Evolutionary conservation across 2,797 vertebrate genomes (phyloP).

Genomic region (Tangara arthus): DNA sequence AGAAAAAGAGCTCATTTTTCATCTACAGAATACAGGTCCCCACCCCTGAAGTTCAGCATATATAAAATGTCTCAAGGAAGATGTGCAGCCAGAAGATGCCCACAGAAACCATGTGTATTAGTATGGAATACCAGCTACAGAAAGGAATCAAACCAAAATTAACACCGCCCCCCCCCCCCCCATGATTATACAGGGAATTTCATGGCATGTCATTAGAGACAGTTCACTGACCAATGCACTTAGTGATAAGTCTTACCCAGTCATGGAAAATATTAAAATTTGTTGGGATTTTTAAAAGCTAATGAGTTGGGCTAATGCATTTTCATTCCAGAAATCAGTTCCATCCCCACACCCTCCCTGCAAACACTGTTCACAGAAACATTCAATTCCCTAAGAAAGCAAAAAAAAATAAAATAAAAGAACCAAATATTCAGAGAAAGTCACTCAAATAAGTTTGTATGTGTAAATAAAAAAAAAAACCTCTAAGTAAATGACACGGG

Average conservation of each 20-base stretch:
- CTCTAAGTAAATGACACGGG: constrained; percentile 99
- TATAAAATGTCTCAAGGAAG: neutral
- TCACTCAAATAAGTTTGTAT: constrained; percentile 71
- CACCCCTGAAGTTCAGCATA: neutral
- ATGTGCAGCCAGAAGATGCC: neutral
- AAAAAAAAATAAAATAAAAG: constrained; percentile 79
- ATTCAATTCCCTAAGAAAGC: constrained; percentile 68
- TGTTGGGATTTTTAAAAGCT: neutral
- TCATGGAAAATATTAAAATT: constrained; percentile 36
- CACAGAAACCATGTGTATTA: neutral
- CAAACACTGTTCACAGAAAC: constrained; percentile 58
- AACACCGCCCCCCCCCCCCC: neutral
- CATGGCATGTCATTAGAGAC: neutral
- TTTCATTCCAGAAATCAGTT: constrained; percentile 58
- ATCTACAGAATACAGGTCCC: neutral
- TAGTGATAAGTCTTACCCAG: neutral
- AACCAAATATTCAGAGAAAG: constrained; percentile 74
- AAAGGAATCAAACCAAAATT: neutral
- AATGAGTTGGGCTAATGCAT: constrained; percentile 35
- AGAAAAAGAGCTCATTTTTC: neutral
- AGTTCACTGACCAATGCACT: neutral
- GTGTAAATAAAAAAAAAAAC: constrained; percentile 82
- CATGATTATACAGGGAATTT: neutral
- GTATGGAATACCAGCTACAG: neutral
- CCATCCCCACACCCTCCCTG: constrained; percentile 43